phyloP scores from a whole-genome alignment of 1,140 invertebrate genomes.

The Pogonomyrmex californicus region DNA sequence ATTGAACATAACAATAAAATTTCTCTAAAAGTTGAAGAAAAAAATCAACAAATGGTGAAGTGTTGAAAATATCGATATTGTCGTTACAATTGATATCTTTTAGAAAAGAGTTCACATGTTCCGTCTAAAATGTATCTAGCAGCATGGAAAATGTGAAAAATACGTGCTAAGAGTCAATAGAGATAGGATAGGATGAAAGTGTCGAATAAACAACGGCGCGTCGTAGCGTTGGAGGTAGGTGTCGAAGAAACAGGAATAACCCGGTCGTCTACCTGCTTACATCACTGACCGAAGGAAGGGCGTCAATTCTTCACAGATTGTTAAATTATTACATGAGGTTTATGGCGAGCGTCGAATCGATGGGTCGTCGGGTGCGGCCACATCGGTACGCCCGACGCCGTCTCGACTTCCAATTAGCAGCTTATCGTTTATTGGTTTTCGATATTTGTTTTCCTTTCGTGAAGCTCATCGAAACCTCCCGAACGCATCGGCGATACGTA shows the following conservation, averaged over 20 bases:
- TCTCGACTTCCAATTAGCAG: slow-evolving; percentile 85
- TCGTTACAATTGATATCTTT: slow-evolving; percentile 16
- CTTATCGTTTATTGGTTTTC: slow-evolving; percentile 86
- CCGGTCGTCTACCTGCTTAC: slow-evolving; percentile 46
- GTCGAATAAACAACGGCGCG: slow-evolving; percentile 58
- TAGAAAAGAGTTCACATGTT: background rate
- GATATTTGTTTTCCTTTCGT: slow-evolving; percentile 81
- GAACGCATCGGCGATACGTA: slow-evolving; percentile 30
- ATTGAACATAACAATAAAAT: slow-evolving; percentile 2
- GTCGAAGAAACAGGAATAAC: slow-evolving; percentile 51
- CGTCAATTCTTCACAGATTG: slow-evolving; percentile 64
- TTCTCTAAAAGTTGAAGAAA: background rate
- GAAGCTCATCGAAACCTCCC: slow-evolving; percentile 59
- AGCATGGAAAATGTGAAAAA: slow-evolving; percentile 19
- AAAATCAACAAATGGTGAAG: background rate
- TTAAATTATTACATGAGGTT: slow-evolving; percentile 74
- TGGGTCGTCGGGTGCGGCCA: slow-evolving; percentile 64
- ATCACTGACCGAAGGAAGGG: slow-evolving; percentile 22
- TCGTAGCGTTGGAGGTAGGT: slow-evolving; percentile 15
- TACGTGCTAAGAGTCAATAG: slow-evolving; percentile 47
- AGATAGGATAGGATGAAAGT: slow-evolving; percentile 41
- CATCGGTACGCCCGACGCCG: slow-evolving; percentile 74
- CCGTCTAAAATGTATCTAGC: background rate
- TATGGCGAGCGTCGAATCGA: slow-evolving; percentile 75
- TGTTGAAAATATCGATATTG: background rate